Percentiles rank a stretch among this genome's conserved stretches.
These are phyloP conservation scores for Mustela lutreola DNA, from an alignment of 2,113 vertebrate species.

Conservation along the genomic window DNA sequence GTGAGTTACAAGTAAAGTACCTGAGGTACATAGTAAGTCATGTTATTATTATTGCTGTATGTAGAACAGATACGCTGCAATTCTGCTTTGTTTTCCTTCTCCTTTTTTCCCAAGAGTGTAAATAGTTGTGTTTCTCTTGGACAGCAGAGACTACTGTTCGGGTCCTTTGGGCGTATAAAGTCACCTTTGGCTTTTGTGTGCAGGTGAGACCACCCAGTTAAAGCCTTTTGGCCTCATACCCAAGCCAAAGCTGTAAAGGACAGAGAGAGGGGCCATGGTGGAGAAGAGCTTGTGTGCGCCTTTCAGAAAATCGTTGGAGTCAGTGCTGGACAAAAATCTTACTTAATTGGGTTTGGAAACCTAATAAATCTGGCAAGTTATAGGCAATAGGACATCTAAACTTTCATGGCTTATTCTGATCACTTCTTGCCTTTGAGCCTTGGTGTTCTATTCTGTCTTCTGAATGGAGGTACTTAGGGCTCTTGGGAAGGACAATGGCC, in stretches of 20 bases:
- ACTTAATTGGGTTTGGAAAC: slow-evolving; percentile 3
- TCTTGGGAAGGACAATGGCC: background rate
- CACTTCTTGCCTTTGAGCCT: background rate
- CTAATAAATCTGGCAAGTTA: background rate
- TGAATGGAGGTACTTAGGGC: background rate
- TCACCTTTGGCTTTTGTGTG: background rate
- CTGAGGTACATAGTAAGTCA: background rate
- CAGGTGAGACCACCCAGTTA: background rate
- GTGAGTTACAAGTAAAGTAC: background rate
- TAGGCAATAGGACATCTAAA: background rate
- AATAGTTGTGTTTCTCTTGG: background rate
- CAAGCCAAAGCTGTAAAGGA: background rate
- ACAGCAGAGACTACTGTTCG: background rate
- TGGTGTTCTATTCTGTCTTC: background rate
- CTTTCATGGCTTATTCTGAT: background rate
- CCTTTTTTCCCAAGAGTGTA: background rate
- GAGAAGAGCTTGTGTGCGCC: background rate
- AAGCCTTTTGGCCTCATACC: background rate
- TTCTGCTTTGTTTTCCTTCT: background rate
- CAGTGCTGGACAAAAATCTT: background rate
- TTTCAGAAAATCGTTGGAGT: background rate
- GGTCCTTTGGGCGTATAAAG: background rate
- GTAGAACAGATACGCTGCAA: background rate
- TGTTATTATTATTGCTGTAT: background rate
- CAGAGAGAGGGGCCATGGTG: background rate